Conservation (phyloP, 2,797 vertebrate genomes). For the Hylomyscus alleni region DNA sequence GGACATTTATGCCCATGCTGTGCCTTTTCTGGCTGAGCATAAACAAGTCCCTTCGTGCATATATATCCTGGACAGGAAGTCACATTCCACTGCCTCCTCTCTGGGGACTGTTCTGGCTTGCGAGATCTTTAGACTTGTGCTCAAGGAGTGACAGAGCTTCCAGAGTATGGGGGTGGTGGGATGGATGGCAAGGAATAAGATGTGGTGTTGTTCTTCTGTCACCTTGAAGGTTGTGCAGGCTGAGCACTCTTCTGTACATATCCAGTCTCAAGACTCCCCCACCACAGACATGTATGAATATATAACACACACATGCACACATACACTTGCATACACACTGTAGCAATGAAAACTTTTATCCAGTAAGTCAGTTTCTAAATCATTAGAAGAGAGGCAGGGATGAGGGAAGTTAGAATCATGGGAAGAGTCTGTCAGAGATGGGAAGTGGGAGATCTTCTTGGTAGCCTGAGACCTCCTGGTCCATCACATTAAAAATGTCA, state of each 20-base stretch:
- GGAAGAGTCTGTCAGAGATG: neutral
- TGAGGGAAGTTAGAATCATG: neutral
- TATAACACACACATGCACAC: fast-evolving
- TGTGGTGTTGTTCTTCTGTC: neutral
- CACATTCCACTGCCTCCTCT: neutral
- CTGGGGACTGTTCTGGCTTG: neutral
- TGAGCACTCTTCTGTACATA: neutral
- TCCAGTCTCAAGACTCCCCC: neutral
- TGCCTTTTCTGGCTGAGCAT: neutral
- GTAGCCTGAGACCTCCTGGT: neutral
- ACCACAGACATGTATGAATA: too few species aligned
- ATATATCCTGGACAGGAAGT: neutral
- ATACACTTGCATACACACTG: fast-evolving
- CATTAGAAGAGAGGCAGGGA: neutral
- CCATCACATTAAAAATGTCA: neutral
- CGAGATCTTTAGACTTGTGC: neutral
- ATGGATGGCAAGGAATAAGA: neutral
- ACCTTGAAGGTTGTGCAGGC: neutral
- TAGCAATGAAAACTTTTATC: neutral
- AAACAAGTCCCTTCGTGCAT: neutral
- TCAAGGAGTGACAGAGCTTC: neutral
- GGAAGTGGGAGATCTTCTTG: neutral
- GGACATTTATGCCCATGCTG: neutral
- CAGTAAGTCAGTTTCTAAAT: neutral
- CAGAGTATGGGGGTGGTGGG: neutral